phyloP scores from a whole-genome alignment of 2,113 vertebrate genomes.

The Synchiropus splendidus region DNA sequence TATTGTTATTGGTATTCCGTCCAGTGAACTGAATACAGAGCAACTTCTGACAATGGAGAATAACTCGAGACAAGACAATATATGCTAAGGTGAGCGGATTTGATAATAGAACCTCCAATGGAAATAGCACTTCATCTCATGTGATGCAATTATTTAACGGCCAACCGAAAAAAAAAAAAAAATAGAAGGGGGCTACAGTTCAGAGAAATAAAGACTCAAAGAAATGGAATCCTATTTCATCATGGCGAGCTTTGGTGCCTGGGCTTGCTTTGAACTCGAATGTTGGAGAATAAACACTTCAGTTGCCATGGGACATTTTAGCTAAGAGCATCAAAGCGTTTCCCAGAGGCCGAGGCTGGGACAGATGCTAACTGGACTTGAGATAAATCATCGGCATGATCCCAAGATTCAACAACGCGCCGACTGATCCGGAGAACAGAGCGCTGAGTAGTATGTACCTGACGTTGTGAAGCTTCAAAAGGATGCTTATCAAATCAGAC shows the following conservation, averaged over 20 bases:
- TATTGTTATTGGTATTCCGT: no score
- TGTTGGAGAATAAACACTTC: conserved; percentile 38
- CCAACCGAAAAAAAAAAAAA: no score
- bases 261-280: conserved; percentile 37
- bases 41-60: no score
- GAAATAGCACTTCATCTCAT: no score
- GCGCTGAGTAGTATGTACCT: conserved; percentile 13
- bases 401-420: conserved; percentile 19
- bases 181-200: conserved; percentile 13
- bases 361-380: conserved; percentile 23
- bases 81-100: no score
- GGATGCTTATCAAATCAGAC: no score
- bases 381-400: conserved; percentile 23
- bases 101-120: no score
- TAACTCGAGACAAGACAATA: no score
- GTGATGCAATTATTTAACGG: no score
- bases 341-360: conserved; percentile 25
- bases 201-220: conserved; percentile 27
- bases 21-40: no score
- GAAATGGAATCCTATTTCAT: conserved; percentile 33
- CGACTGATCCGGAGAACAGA: conserved; percentile 22
- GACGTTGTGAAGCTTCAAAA: no score
- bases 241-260: conserved; percentile 21
- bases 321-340: conserved; percentile 45
- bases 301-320: conserved; percentile 36